Conservation (phyloP, 1,140 invertebrate species). For the Mercenaria mercenaria region DNA sequence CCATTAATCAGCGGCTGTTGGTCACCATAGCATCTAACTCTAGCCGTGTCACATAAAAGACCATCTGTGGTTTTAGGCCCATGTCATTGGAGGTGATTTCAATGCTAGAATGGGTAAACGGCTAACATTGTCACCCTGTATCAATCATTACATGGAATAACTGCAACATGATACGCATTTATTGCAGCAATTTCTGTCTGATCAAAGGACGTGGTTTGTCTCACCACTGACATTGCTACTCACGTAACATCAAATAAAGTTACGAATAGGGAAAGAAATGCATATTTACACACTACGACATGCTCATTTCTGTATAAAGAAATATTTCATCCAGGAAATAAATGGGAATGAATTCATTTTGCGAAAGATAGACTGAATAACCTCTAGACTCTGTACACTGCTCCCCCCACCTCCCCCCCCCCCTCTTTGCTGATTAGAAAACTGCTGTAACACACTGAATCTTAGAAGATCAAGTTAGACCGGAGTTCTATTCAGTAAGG, state of each 20-base stretch:
- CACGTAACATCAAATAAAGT: background rate
- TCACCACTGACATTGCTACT: background rate
- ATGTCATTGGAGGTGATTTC: background rate
- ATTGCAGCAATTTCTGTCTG: background rate
- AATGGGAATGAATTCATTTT: no score
- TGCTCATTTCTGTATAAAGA: no score
- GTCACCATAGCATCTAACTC: background rate
- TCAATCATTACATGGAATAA: background rate
- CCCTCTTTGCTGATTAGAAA: no score
- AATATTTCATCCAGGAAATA: no score
- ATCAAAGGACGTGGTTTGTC: background rate
- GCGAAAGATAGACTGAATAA: no score
- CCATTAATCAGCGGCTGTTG: slow-evolving; percentile 6
- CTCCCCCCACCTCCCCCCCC: no score
- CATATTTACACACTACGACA: no score
- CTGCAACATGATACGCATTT: slow-evolving; percentile 17
- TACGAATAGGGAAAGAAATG: no score
- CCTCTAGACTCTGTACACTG: no score
- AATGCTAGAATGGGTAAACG: slow-evolving; percentile 6
- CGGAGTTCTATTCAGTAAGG: no score
- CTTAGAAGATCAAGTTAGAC: no score
- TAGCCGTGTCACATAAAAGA: slow-evolving; percentile 6
- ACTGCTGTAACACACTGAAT: no score
- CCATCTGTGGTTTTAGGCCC: slow-evolving; percentile 29
- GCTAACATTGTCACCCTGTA: background rate